Conservation (phyloP, 2,888 invertebrate species). For the Pteria penguin region DNA sequence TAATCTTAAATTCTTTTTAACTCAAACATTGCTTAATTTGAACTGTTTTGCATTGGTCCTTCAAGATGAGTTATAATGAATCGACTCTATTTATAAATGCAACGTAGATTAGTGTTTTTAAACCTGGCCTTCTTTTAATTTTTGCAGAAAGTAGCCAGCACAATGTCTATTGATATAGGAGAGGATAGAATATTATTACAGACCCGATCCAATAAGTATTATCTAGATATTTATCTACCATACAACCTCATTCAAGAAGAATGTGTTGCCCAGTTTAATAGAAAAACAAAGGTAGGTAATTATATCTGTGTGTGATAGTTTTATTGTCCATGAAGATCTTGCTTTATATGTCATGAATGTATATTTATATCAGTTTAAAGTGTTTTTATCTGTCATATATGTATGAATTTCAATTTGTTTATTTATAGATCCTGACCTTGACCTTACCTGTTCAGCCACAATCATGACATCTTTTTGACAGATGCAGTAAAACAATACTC, state of each 20-base stretch:
- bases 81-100: no score
- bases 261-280: conserved; percentile 79
- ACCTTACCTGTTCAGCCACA: conserved; percentile 71
- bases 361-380: not conserved
- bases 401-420: conserved; percentile 19
- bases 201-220: conserved; percentile 77
- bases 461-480: no score
- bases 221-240: conserved; percentile 79
- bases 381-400: not conserved
- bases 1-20: no score
- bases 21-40: no score
- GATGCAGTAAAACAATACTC: no score
- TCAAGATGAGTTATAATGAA: no score
- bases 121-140: no score
- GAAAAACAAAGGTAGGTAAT: conserved; percentile 70
- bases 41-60: no score
- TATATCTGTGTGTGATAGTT: not conserved
- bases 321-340: not conserved
- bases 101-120: conserved; percentile 14
- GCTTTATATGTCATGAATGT: not conserved
- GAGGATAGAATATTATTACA: conserved; percentile 78
- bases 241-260: conserved; percentile 76
- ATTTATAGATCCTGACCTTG: conserved; percentile 70
- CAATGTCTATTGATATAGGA: conserved; percentile 78
- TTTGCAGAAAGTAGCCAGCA: conserved; percentile 74